These are phyloP conservation scores for Mastigias papua DNA, from an alignment of 30 jellyfish, hydroid and myxozoan genomes.

Conservation along the genomic window DNA sequence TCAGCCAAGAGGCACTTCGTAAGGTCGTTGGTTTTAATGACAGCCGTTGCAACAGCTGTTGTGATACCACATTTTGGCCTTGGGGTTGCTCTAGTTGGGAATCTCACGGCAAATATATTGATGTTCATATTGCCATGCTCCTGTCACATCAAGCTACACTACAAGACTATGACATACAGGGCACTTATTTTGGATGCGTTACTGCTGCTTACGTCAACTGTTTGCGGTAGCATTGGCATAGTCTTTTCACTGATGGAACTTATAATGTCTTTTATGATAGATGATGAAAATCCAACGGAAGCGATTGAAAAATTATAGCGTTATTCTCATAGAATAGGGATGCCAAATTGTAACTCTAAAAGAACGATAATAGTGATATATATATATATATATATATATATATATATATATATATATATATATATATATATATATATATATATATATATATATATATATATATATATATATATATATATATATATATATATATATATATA, in stretches of 20 bases:
- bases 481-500: too few relatives aligned
- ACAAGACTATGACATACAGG: conserved; percentile 6
- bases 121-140: conserved; percentile 69
- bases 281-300: conserved; percentile 66
- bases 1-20: conserved; percentile 1
- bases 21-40: conserved; percentile 11
- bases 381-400: too few relatives aligned
- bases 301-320: conserved; percentile 11
- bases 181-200: conserved; percentile 19
- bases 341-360: too few relatives aligned
- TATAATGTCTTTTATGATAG: conserved; percentile 14
- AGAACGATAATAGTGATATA: too few relatives aligned
- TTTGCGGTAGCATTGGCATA: conserved; percentile 40
- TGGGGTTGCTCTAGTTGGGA: conserved; percentile 75
- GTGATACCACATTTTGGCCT: conserved; percentile 80
- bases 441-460: too few relatives aligned
- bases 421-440: too few relatives aligned
- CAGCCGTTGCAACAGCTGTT: conserved; percentile 56
- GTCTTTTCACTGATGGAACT: conserved; percentile 35
- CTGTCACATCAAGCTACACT: conserved; percentile 53
- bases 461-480: too few relatives aligned
- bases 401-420: too few relatives aligned
- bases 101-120: conserved; percentile 69
- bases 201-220: conserved; percentile 11
- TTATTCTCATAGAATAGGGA: not conserved